These are phyloP conservation scores for Loripinus fragilis DNA, from an alignment of 2,888 invertebrate genomes.

Conservation along the genomic window DNA sequence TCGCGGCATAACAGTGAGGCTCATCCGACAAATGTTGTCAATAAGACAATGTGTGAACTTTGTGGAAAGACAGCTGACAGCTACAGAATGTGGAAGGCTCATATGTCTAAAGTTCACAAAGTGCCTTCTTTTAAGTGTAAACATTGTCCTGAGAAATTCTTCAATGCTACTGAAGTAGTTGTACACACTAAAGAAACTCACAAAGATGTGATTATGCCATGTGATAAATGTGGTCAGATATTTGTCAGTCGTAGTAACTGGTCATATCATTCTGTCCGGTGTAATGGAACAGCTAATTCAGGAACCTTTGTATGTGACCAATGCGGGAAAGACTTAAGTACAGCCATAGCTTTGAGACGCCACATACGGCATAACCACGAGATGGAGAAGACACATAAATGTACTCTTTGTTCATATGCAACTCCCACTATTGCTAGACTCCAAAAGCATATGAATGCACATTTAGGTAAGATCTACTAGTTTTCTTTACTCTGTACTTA, in stretches of 20 bases:
- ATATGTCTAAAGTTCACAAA: constrained; percentile 23
- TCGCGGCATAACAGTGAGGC: constrained; percentile 3
- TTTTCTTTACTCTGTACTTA: too few relatives aligned
- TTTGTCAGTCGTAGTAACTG: constrained; percentile 24
- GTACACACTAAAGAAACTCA: neutral
- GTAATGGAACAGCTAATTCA: constrained; percentile 9
- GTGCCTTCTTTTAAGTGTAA: constrained; percentile 19
- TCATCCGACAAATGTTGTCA: neutral
- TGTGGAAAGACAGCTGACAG: constrained; percentile 9
- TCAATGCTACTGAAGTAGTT: constrained; percentile 11
- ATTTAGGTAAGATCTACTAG: constrained; percentile 12
- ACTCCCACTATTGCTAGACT: constrained; percentile 15
- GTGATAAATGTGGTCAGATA: constrained; percentile 23
- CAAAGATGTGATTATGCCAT: constrained; percentile 7
- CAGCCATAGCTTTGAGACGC: neutral
- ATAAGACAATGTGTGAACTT: constrained; percentile 18
- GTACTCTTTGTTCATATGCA: constrained; percentile 6
- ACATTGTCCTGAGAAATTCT: constrained; percentile 15
- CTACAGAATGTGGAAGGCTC: constrained; percentile 17
- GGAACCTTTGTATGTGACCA: constrained; percentile 18
- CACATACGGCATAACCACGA: constrained; percentile 19
- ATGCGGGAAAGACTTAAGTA: neutral
- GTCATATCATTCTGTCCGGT: constrained; percentile 19
- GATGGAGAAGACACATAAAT: constrained; percentile 20
- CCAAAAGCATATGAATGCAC: constrained; percentile 20